These are phyloP conservation scores for Clusia tigrina DNA, from an alignment of 2,888 invertebrate genomes.

Conservation along the genomic window DNA sequence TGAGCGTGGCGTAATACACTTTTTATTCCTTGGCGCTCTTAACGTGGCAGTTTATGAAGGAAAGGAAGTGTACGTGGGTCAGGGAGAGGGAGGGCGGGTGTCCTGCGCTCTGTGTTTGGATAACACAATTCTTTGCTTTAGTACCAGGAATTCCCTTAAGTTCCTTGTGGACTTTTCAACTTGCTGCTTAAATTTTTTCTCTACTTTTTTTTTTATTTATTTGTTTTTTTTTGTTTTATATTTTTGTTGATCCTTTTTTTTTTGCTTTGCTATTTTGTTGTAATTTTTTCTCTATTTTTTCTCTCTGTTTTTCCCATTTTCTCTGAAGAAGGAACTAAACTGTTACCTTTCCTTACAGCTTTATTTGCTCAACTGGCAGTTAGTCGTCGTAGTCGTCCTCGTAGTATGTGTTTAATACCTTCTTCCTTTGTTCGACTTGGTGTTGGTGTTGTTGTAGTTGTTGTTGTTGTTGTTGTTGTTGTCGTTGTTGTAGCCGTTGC, in stretches of 20 bases:
- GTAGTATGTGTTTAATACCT: slow-evolving; percentile 13
- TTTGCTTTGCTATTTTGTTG: not conserved
- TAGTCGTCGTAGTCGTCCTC: slow-evolving; percentile 18
- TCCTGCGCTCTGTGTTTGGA: slow-evolving; percentile 15
- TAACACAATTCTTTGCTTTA: no score
- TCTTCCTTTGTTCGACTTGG: slow-evolving; percentile 27
- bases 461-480: slow-evolving; percentile 32
- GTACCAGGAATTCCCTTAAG: not conserved
- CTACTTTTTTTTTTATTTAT: not conserved
- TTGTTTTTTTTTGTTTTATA: not conserved
- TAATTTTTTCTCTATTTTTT: not conserved
- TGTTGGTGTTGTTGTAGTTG: slow-evolving; percentile 14
- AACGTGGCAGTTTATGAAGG: slow-evolving; percentile 36
- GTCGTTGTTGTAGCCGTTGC: slow-evolving; percentile 35
- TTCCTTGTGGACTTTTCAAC: slow-evolving; percentile 22
- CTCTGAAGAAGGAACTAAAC: slow-evolving; percentile 8
- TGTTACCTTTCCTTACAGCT: slow-evolving; percentile 25
- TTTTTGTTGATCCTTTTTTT: slow-evolving; percentile 11
- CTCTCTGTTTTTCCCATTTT: not conserved
- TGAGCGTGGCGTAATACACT: not conserved
- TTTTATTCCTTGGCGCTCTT: slow-evolving; percentile 9
- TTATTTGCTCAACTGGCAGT: slow-evolving; percentile 40
- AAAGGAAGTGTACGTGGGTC: not conserved
- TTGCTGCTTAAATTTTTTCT: slow-evolving; percentile 37
- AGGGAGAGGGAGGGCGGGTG: slow-evolving; percentile 12